Evolutionary conservation across 2,888 invertebrate species (phyloP).

Genomic region (Prosopocoilus inquinatus): DNA sequence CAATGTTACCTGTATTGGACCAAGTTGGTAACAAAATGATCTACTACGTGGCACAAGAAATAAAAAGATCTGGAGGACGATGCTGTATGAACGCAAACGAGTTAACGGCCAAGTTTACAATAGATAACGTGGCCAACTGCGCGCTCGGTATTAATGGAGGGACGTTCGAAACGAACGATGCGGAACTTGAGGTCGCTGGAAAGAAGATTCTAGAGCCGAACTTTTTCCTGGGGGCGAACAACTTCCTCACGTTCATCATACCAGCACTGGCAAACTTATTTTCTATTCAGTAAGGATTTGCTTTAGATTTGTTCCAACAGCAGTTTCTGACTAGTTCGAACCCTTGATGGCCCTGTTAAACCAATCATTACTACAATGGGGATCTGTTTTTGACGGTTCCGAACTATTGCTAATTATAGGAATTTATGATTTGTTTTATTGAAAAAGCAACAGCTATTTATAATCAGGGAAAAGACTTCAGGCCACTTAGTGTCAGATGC

Average conservation of each 20-base stretch:
- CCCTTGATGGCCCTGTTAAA: too few relatives aligned
- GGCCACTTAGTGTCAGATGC: too few relatives aligned
- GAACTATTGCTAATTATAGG: too few relatives aligned
- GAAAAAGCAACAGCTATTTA: too few relatives aligned
- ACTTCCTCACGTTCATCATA: constrained; percentile 7
- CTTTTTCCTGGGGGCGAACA: constrained; percentile 1
- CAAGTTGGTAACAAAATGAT: constrained; percentile 47
- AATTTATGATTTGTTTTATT: too few relatives aligned
- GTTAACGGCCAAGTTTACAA: constrained; percentile 14
- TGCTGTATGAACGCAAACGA: constrained; percentile 11
- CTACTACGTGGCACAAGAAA: constrained; percentile 35
- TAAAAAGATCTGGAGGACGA: not conserved
- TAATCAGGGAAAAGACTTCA: too few relatives aligned
- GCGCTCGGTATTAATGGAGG: constrained; percentile 8
- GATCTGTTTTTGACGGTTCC: too few relatives aligned
- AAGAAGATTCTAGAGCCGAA: constrained; percentile 11
- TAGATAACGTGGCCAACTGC: constrained; percentile 11
- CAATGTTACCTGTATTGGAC: constrained; percentile 49
- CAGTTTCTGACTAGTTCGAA: too few relatives aligned
- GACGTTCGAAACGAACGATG: constrained; percentile 8
- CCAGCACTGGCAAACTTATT: constrained; percentile 9
- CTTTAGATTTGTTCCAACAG: too few relatives aligned
- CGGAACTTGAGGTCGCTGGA: constrained; percentile 9
- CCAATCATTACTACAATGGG: too few relatives aligned
- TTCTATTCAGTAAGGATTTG: not conserved